Evolutionary conservation across 2,113 vertebrate species (phyloP), one percentile per base, ranked within the genome.

Genomic region (Cinclus cinclus): DNA sequence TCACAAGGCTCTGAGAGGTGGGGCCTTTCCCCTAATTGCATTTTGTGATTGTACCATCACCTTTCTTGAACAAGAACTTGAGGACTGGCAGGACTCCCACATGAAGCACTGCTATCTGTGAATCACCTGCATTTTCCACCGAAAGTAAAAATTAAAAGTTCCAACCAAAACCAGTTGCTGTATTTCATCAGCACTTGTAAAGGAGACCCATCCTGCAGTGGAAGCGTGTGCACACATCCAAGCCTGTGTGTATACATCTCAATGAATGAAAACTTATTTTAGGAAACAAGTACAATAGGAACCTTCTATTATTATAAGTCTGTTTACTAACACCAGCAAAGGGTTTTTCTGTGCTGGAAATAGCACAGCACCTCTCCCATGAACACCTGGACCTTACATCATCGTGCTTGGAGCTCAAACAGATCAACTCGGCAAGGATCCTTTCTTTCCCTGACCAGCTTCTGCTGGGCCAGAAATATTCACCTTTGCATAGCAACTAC

Each of bases 231-330:
- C 4, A 13, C 68, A 47, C 15, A 4, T 74, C 70, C 82, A 60
- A 78, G 42, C 41, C 56, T 56, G 47, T 49, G n/a, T 76, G 30
- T 70, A 76, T 60, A 89, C 21, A 41, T 76, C 83, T 82, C 73
- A 24, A 65, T 94, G 95, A 98, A 97, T 94, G 96, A 93, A 92
- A 92, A 83, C 18, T 39, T 39, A 39, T 46, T 84, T 92, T 94
- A 96, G 97, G 97, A 98, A 98, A 87, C 49, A 97, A 97, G 93
- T 92, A 97, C 87, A 95, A 92, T 83, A 82, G 97, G 96, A 97
- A 76, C 70, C 83, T 60, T 96, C 93, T 96, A 92, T 89, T 83
- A 83, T 94, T 91, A 41, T 86, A 93, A 77, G 90, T 93, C 94
- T 92, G 87, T 96, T 96, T 91, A 81, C 95, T 91, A 96, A 97